Percentiles rank a stretch among this genome's conserved stretches.
Evolutionary conservation across 2,113 vertebrate species (phyloP).

Genomic region (Callionymus lyra): DNA sequence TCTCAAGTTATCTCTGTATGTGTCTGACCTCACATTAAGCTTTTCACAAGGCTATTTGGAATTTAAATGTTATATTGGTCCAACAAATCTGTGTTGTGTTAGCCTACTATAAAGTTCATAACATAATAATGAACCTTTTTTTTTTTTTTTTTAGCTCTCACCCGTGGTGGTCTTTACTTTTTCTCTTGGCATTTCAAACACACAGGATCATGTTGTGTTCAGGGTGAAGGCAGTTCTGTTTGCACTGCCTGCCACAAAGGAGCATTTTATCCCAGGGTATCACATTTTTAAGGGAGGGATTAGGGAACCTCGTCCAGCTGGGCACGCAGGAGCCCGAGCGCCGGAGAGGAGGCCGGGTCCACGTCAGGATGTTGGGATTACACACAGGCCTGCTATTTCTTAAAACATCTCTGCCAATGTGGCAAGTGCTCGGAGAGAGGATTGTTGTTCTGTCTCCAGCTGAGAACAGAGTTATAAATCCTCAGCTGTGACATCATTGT

Average conservation of each 20-base stretch:
- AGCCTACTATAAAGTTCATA: conserved; percentile 15
- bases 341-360: neutral
- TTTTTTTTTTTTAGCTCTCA: conserved; percentile 27
- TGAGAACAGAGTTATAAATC: conserved; percentile 58
- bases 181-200: conserved; percentile 42
- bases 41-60: too few relatives aligned
- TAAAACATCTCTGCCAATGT: conserved; percentile 8
- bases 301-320: conserved; percentile 33
- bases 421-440: conserved; percentile 37
- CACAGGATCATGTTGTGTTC: conserved; percentile 38
- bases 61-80: too few relatives aligned
- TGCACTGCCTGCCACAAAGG: conserved; percentile 34
- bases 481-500: conserved; percentile 47
- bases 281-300: conserved; percentile 29
- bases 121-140: conserved; percentile 9
- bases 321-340: conserved; percentile 26
- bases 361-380: neutral
- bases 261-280: conserved; percentile 29
- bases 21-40: too few relatives aligned
- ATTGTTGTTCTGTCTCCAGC: conserved; percentile 16
- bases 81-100: conserved; percentile 13
- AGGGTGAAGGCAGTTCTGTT: conserved; percentile 34
- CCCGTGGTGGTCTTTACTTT: conserved; percentile 54
- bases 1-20: too few relatives aligned
- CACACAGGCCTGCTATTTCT: conserved; percentile 3